Conservation (phyloP, 1,140 invertebrate genomes). For the Polyergus mexicanus region DNA sequence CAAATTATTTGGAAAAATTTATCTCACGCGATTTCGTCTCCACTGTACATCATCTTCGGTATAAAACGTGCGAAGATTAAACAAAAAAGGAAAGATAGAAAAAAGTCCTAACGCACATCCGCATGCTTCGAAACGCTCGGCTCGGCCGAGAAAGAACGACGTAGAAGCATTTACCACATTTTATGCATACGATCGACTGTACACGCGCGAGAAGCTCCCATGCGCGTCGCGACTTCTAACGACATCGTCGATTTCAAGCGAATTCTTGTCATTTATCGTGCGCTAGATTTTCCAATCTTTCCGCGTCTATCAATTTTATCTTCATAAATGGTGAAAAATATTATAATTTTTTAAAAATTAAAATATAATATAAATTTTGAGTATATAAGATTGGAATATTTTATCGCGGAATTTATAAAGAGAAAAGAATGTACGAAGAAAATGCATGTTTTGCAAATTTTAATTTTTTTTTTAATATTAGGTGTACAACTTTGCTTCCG, state of each 20-base stretch:
- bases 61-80: conserved; percentile 35
- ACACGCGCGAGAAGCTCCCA: conserved; percentile 20
- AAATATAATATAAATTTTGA: too few relatives aligned
- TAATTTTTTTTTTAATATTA: background rate
- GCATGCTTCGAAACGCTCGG: conserved; percentile 54
- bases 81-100: conserved; percentile 19
- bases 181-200: conserved; percentile 38
- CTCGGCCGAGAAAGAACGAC: conserved; percentile 23
- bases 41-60: background rate
- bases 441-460: background rate
- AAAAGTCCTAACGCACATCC: conserved; percentile 38
- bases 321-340: background rate
- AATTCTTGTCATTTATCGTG: conserved; percentile 1
- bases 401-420: background rate
- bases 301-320: background rate
- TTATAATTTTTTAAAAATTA: background rate
- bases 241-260: conserved; percentile 27
- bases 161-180: conserved; percentile 53
- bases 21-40: background rate
- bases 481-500: too few relatives aligned
- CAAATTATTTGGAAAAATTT: background rate
- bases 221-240: background rate
- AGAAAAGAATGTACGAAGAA: background rate
- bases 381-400: background rate
- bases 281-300: conserved; percentile 28